phyloP scores from a whole-genome alignment of 2,113 vertebrate species.

The Ptilorrhoa leucosticta region DNA sequence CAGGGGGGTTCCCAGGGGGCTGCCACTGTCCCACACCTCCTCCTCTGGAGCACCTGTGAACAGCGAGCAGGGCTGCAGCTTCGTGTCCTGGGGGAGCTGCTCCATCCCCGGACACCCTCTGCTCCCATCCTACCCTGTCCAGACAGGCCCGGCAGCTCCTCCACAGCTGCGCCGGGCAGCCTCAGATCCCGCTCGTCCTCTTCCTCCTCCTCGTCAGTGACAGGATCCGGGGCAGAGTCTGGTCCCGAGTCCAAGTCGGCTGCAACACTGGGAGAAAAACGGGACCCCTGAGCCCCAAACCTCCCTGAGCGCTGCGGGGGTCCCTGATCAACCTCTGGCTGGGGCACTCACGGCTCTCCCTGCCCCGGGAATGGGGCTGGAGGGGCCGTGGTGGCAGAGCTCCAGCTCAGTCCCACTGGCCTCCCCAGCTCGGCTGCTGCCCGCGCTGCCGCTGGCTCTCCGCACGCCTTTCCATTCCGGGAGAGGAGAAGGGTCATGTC shows the following conservation, averaged over 20 bases:
- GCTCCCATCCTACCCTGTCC: not conserved
- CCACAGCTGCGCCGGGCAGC: rapidly evolving
- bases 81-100: rapidly evolving
- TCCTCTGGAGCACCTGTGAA: not conserved
- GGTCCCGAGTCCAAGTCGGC: not conserved
- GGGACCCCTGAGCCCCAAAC: not conserved
- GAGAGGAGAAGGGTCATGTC: slow-evolving; percentile 52
- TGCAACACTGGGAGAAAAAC: not conserved
- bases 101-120: rapidly evolving
- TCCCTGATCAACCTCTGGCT: rapidly evolving
- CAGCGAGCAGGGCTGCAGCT: not conserved
- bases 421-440: not conserved
- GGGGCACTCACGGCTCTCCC: not conserved
- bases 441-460: not conserved
- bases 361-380: not conserved
- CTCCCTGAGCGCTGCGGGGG: rapidly evolving
- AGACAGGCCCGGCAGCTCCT: not conserved
- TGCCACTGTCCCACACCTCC: not conserved
- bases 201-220: not conserved
- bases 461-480: slow-evolving; percentile 38
- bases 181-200: not conserved
- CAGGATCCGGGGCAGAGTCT: not conserved
- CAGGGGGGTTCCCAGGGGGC: not conserved
- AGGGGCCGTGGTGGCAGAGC: not conserved
- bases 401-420: not conserved